Conservation (phyloP, 2,888 invertebrate genomes). For the Idaea dimidiata region DNA sequence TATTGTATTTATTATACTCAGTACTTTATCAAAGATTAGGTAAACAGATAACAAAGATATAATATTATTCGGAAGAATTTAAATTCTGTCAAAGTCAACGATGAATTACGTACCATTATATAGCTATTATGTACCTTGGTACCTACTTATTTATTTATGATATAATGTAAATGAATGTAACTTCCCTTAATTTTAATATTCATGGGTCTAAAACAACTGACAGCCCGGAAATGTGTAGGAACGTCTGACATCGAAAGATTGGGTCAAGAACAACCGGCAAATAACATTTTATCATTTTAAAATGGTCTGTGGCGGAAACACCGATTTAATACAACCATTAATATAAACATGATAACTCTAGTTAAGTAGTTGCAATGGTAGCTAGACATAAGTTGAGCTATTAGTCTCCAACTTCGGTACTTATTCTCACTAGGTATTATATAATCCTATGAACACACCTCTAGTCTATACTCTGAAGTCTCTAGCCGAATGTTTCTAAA, state of each 20-base stretch:
- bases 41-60: background rate
- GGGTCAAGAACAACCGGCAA: conserved; percentile 63
- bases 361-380: conserved; percentile 18
- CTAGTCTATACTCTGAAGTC: too few species aligned
- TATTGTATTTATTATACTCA: too few species aligned
- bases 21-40: background rate
- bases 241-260: conserved; percentile 46
- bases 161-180: background rate
- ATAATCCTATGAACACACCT: too few species aligned
- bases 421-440: background rate
- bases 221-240: conserved; percentile 41
- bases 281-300: conserved; percentile 50
- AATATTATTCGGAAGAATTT: background rate
- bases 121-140: background rate
- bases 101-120: background rate
- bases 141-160: background rate
- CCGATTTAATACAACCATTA: conserved; percentile 15
- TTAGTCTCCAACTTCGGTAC: too few species aligned
- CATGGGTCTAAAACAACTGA: conserved; percentile 4
- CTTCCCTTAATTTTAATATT: background rate
- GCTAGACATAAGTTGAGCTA: background rate
- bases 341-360: conserved; percentile 36
- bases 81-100: conserved; percentile 2
- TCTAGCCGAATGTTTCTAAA: background rate
- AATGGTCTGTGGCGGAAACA: conserved; percentile 49